phyloP scores from a whole-genome alignment of 1,140 invertebrate species.

The Agrypnia vestita region DNA sequence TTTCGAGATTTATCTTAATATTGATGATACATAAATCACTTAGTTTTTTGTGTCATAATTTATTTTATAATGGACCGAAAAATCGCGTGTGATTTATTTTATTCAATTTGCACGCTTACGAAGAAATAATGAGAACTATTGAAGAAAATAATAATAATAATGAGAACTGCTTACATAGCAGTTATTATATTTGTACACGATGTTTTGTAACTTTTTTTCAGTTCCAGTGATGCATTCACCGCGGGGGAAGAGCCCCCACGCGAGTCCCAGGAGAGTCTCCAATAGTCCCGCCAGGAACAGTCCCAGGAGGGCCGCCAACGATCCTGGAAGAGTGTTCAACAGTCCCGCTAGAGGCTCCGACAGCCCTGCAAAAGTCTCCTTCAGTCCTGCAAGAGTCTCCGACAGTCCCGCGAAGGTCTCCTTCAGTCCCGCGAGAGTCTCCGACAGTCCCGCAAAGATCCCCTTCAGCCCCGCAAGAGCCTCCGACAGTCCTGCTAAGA shows the following conservation, averaged over 20 bases:
- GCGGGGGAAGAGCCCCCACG: slow-evolving; percentile 5
- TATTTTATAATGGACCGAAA: too few species aligned
- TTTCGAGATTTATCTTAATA: too few species aligned
- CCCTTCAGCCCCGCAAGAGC: not conserved
- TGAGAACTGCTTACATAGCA: too few species aligned
- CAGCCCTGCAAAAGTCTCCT: not conserved
- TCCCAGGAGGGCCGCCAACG: not conserved
- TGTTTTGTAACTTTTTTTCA: not conserved
- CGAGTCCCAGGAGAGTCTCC: slow-evolving; percentile 5
- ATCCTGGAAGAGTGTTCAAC: not conserved
- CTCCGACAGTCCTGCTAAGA: not conserved
- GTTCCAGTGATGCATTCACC: slow-evolving; percentile 32
- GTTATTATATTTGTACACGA: too few species aligned
- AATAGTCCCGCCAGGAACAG: too few species aligned
- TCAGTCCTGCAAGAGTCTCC: not conserved
- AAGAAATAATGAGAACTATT: too few species aligned
- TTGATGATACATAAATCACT: too few species aligned
- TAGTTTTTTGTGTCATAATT: too few species aligned
- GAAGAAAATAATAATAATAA: too few species aligned
- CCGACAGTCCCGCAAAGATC: not conserved
- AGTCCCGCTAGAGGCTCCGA: not conserved
- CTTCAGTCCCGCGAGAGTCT: not conserved
- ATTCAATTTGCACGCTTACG: too few species aligned
- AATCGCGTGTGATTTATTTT: too few species aligned
- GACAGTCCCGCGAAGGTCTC: not conserved